These are phyloP conservation scores for Heteromormyrus szaboi DNA, from an alignment of 2,797 vertebrate genomes.

Conservation along the genomic window DNA sequence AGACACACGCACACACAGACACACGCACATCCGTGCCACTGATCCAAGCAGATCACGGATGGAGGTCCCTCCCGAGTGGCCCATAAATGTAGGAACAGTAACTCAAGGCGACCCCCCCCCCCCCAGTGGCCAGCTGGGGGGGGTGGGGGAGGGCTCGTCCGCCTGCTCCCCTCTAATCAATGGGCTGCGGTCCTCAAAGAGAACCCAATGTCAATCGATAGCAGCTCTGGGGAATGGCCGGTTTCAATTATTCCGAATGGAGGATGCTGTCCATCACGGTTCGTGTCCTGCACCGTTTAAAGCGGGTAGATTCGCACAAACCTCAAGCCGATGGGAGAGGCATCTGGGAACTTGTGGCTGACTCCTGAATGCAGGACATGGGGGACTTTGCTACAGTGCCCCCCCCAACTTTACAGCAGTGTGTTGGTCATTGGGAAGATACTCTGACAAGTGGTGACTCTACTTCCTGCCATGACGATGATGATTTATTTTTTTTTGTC, in stretches of 20 bases:
- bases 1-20: neutral
- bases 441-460: neutral
- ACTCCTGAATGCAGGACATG: neutral
- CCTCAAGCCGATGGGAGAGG: neutral
- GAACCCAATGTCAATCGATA: slow-evolving; percentile 28
- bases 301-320: neutral
- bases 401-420: neutral
- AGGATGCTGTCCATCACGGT: slow-evolving; percentile 3
- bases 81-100: neutral
- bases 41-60: neutral
- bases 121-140: neutral
- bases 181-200: slow-evolving; percentile 12
- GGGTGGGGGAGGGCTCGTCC: neutral
- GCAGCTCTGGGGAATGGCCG: slow-evolving; percentile 15
- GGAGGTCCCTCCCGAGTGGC: neutral
- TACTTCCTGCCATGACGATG: neutral
- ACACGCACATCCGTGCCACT: neutral
- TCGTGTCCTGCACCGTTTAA: neutral
- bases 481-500: neutral
- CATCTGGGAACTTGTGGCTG: neutral
- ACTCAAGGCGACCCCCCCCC: neutral
- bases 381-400: neutral
- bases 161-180: slow-evolving; percentile 19
- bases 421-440: neutral
- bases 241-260: slow-evolving; percentile 20